A percentile compares a stretch with the other conserved stretches of the same genome.
Conservation (phyloP, 2,888 invertebrate species). For the Cerastoderma edule region DNA sequence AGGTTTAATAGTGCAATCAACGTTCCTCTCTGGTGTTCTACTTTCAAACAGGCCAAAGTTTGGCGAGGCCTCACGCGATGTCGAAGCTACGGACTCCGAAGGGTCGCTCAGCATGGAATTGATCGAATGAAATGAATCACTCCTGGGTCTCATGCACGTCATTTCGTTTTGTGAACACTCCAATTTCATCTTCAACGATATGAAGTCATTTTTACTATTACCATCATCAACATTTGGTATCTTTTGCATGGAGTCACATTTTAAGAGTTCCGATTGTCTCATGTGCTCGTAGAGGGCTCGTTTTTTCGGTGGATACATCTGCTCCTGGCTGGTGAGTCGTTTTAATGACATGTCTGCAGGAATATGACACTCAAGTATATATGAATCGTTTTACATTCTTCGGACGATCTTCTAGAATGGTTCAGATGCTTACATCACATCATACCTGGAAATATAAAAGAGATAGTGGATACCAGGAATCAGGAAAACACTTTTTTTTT, state of each 20-base stretch:
- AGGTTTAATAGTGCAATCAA: constrained; percentile 22
- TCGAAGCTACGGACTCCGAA: constrained; percentile 14
- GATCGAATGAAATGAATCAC: constrained; percentile 41
- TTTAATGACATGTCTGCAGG: constrained; percentile 33
- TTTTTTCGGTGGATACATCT: constrained; percentile 53
- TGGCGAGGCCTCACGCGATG: constrained; percentile 40
- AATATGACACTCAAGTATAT: too few relatives aligned
- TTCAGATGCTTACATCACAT: not conserved
- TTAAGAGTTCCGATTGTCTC: constrained; percentile 6
- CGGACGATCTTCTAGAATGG: not conserved
- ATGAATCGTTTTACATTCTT: too few relatives aligned
- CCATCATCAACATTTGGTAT: not conserved
- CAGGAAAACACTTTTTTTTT: not conserved
- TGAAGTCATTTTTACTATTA: constrained; percentile 5
- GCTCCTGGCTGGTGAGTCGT: constrained; percentile 19
- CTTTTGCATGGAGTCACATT: not conserved
- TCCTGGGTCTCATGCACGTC: constrained; percentile 26
- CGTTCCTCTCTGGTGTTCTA: constrained; percentile 50
- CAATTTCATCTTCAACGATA: constrained; percentile 17
- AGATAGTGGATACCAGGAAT: not conserved
- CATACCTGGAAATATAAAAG: not conserved
- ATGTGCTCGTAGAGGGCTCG: constrained; percentile 47
- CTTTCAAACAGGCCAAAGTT: constrained; percentile 29
- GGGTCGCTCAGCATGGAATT: constrained; percentile 29
- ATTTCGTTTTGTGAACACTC: not conserved